A percentile compares a stretch with the other conserved stretches of the same genome.
Conservation (phyloP, 1,140 invertebrate species). For the Melanaphis sacchari region DNA sequence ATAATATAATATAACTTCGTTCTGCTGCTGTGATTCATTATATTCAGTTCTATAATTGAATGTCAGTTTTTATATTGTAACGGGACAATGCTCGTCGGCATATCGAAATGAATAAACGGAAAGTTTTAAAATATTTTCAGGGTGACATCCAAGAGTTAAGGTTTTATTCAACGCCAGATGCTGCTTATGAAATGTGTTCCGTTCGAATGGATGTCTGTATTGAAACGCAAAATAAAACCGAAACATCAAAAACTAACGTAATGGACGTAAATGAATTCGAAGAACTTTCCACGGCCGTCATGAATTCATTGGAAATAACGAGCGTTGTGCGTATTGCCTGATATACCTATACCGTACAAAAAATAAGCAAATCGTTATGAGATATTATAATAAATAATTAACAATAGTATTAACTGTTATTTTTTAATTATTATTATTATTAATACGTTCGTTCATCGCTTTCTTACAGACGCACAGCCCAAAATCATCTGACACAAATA, state of each 20-base stretch:
- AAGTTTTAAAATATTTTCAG: constrained; percentile 63
- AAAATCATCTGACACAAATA: background rate
- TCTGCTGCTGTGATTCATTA: background rate
- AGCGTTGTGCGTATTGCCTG: background rate
- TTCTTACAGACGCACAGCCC: background rate
- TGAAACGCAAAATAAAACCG: background rate
- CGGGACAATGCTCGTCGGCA: background rate
- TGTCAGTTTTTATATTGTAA: background rate
- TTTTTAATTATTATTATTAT: background rate
- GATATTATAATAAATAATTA: background rate
- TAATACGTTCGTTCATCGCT: background rate
- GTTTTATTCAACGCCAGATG: constrained; percentile 76
- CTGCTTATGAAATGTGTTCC: constrained; percentile 80
- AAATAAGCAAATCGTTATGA: background rate
- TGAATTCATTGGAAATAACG: background rate
- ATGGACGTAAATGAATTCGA: background rate
- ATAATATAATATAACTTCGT: too few species aligned
- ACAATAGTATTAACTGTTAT: background rate
- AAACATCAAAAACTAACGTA: background rate
- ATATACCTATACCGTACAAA: background rate
- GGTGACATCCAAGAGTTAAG: constrained; percentile 80
- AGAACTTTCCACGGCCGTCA: constrained; percentile 24
- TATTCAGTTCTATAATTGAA: constrained; percentile 17
- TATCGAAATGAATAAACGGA: background rate
- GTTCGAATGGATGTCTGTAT: background rate